These are phyloP conservation scores for Platysternon megacephalum DNA, from an alignment of 2,113 vertebrate genomes.

Conservation along the genomic window DNA sequence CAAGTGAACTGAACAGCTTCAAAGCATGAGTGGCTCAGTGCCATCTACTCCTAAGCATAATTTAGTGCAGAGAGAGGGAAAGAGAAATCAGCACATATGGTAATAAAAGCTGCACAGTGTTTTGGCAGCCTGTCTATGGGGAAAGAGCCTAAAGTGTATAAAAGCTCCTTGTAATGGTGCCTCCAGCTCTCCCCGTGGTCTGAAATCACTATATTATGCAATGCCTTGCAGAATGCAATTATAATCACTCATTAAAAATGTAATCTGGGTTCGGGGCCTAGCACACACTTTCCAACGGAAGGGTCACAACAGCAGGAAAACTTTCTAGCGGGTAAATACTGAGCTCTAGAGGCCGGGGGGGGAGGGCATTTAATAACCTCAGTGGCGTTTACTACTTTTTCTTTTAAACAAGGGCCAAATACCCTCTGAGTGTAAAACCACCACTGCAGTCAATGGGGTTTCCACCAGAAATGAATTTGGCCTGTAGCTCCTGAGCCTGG, in stretches of 20 bases:
- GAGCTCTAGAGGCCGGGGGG: rapidly evolving
- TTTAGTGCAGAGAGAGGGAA: rapidly evolving
- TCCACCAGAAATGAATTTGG: background rate
- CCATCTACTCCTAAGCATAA: background rate
- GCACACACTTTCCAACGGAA: background rate
- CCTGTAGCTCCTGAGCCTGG: background rate
- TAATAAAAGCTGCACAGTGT: rapidly evolving
- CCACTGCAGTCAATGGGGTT: background rate
- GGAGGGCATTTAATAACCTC: rapidly evolving
- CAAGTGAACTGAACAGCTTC: rapidly evolving
- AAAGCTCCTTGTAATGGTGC: background rate
- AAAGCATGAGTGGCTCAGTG: rapidly evolving
- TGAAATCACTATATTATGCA: rapidly evolving
- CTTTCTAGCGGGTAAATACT: background rate
- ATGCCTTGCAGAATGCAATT: rapidly evolving
- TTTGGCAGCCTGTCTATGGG: background rate
- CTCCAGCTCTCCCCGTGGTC: background rate
- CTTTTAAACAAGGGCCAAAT: background rate
- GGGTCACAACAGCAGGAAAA: background rate
- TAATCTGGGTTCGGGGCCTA: background rate
- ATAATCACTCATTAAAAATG: background rate
- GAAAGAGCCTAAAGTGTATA: background rate
- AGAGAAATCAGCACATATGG: background rate
- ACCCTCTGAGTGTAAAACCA: background rate
- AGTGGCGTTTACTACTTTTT: background rate